Evolutionary conservation across 2,797 vertebrate genomes (phyloP), one percentile per base, ranked within the genome.

Genomic region (Acanthiza pusilla): DNA sequence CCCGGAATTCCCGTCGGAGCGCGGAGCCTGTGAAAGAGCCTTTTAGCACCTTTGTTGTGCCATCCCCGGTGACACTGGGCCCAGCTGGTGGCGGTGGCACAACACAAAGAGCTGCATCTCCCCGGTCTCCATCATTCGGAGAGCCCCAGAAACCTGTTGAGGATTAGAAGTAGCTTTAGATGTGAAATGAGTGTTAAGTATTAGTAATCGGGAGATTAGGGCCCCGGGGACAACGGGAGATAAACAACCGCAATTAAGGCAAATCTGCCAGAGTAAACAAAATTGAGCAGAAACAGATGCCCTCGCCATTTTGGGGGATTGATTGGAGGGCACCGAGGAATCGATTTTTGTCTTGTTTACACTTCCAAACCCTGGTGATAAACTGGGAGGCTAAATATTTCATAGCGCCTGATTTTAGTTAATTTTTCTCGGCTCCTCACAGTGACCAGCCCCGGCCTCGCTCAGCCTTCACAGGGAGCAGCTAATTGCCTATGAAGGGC

Each of bases 271-370:
- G 96, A 97, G 98, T 98, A 97, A 98, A 97, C 98, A 98, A 97
- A 98, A 98, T 98, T 98, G 97, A 98, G 98, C 98, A 98, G 98
- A 99, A 98, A 98, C 98, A 99, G 98, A 98, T 98, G 98, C 98
- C 97, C 97, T 92, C 85, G 92, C 97, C 98, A 97, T 98, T 98
- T 98, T 97, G 97, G 97, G 97, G 97, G 97, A 98, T 98, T 98
- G 98, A 98, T 98, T 98, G 97, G 97, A 98, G 98, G 98, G 98
- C 97, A 97, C 98, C 85, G 91, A 98, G 98, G 98, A 98, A 98
- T 98, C 97, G 98, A 98, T 98, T 98, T 98, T 98, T 98, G 98
- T 99, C 98, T 99, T 98, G 98, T 99, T 99, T 99, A 99, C 98
- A 99, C 98, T 98, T 99, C 98, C 96, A 96, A 94, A 96, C 97